Conservation (phyloP, 2,113 vertebrate genomes). For the Salminus brasiliensis region DNA sequence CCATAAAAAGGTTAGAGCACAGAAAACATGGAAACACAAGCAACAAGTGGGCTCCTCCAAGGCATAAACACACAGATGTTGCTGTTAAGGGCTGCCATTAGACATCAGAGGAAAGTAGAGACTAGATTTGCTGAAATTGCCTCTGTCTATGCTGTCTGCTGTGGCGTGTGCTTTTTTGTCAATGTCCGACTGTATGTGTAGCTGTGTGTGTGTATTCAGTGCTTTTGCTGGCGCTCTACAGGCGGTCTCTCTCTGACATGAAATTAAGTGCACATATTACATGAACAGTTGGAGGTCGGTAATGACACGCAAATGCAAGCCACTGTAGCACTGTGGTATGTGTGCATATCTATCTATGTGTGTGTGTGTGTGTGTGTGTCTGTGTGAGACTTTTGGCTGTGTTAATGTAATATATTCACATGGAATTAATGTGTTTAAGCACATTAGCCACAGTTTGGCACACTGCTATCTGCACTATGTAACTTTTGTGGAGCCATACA, state of each 20-base stretch:
- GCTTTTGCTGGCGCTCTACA: neutral
- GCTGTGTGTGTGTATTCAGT: constrained; percentile 24
- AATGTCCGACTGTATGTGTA: neutral
- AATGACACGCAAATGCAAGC: constrained; percentile 28
- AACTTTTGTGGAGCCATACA: no score
- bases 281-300: constrained; percentile 49
- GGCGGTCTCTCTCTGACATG: constrained; percentile 22
- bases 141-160: constrained; percentile 29
- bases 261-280: constrained; percentile 42
- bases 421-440: no score
- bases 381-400: no score
- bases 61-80: constrained; percentile 45
- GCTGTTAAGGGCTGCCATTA: constrained; percentile 49
- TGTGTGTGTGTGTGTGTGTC: neutral
- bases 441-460: no score
- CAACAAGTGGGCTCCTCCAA: constrained; percentile 38
- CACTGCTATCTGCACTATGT: no score
- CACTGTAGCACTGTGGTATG: no score
- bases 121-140: constrained; percentile 64
- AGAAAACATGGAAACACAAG: constrained; percentile 38
- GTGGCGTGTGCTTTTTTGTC: neutral
- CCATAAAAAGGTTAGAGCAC: constrained; percentile 35
- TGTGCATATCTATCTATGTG: neutral
- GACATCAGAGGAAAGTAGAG: constrained; percentile 24
- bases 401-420: no score